Conservation (phyloP, 2,113 vertebrate species). For the Tupaia chinensis region DNA sequence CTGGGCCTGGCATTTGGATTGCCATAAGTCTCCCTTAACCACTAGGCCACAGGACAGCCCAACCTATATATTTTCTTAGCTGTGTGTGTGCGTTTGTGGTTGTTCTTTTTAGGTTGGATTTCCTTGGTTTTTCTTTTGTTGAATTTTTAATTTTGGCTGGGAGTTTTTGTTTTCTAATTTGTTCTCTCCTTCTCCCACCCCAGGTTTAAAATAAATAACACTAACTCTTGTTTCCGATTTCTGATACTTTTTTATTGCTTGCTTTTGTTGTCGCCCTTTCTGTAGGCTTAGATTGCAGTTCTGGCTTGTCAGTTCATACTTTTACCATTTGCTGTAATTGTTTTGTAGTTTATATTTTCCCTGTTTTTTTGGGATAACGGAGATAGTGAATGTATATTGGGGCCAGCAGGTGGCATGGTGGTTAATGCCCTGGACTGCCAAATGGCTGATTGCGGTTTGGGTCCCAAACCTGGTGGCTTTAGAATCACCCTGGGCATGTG, state of each 20-base stretch:
- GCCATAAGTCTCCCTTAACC: too few relatives aligned
- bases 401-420: too few relatives aligned
- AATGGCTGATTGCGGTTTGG: too few relatives aligned
- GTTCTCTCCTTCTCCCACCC: neutral
- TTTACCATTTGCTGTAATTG: neutral
- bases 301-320: neutral
- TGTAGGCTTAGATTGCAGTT: neutral
- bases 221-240: neutral
- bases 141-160: slow-evolving; percentile 7
- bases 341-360: neutral
- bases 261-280: neutral
- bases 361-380: neutral
- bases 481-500: too few relatives aligned
- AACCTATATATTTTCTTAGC: too few relatives aligned
- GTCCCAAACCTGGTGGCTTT: too few relatives aligned
- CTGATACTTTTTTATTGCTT: neutral
- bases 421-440: too few relatives aligned
- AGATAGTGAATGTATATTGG: neutral
- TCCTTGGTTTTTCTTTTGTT: neutral
- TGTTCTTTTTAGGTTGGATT: too few relatives aligned
- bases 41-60: too few relatives aligned
- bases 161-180: neutral
- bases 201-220: neutral
- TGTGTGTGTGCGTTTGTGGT: too few relatives aligned
- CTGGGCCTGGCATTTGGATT: too few relatives aligned